Conservation (phyloP, 2,888 invertebrate genomes). For the Ypsolopha scabrella region DNA sequence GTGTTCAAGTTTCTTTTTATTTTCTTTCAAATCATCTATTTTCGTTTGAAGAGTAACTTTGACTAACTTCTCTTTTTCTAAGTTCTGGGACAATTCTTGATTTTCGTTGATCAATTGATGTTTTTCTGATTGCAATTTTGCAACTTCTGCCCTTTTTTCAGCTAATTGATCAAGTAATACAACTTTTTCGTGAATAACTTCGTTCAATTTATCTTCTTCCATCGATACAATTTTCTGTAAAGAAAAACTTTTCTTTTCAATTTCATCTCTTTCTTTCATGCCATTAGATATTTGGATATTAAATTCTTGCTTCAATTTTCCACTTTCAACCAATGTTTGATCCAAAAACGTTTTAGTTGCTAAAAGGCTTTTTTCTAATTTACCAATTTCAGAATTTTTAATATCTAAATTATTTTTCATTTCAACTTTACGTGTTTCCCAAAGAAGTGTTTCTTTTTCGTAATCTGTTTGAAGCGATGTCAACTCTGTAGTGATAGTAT, state of each 20-base stretch:
- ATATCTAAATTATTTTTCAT: constrained; percentile 17
- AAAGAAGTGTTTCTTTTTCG: constrained; percentile 22
- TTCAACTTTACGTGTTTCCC: constrained; percentile 25
- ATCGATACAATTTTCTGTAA: not conserved
- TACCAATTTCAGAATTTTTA: constrained; percentile 19
- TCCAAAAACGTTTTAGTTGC: constrained; percentile 2
- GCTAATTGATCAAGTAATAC: not conserved
- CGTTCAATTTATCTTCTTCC: not conserved
- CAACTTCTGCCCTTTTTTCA: constrained; percentile 10
- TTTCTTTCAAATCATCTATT: constrained; percentile 13
- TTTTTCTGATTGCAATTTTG: constrained; percentile 17
- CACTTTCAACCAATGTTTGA: not conserved
- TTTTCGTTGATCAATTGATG: constrained; percentile 14
- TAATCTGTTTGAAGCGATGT: constrained; percentile 23
- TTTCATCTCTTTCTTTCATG: not conserved
- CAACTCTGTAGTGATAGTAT: constrained; percentile 17
- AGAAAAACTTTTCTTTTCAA: not conserved
- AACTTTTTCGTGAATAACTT: constrained; percentile 1
- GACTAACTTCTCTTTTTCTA: constrained; percentile 5
- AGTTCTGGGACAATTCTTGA: constrained; percentile 7
- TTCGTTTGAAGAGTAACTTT: constrained; percentile 14
- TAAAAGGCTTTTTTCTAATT: constrained; percentile 9
- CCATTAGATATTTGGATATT: not conserved
- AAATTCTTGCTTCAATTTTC: constrained; percentile 1
- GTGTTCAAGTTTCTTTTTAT: constrained; percentile 3